Evolutionary conservation across 2,113 vertebrate species (phyloP).

Genomic region (Girardinichthys multiradiatus): DNA sequence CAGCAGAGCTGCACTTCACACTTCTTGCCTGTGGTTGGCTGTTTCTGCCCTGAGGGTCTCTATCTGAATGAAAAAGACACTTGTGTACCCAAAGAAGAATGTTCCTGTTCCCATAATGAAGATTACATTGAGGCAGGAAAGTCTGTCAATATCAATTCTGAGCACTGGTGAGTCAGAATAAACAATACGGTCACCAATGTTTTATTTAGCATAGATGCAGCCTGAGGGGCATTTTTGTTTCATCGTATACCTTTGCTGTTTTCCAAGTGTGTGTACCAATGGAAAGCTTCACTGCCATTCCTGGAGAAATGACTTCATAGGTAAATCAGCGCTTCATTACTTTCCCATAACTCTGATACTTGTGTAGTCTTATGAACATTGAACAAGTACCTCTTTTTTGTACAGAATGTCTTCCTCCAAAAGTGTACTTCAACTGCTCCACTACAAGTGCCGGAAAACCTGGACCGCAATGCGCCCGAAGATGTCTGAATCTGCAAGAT

Average conservation of each 20-base stretch:
- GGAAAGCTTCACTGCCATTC: constrained; percentile 84
- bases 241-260: not conserved
- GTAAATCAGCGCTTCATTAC: constrained; percentile 61
- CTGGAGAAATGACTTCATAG: constrained; percentile 44
- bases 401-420: constrained; percentile 70
- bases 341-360: not conserved
- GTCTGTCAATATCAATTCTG: constrained; percentile 81
- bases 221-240: not conserved
- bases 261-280: constrained; percentile 84
- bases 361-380: not conserved
- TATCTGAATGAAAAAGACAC: constrained; percentile 82
- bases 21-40: constrained; percentile 91
- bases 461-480: constrained; percentile 73
- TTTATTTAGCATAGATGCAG: not conserved
- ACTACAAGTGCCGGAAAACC: constrained; percentile 31
- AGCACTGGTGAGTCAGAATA: constrained; percentile 85
- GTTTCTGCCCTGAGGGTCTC: constrained; percentile 85
- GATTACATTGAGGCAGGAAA: constrained; percentile 82
- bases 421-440: constrained; percentile 79
- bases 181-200: not conserved
- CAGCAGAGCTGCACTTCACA: constrained; percentile 80
- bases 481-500: constrained; percentile 70
- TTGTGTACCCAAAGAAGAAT: constrained; percentile 86
- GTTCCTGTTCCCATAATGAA: constrained; percentile 87
- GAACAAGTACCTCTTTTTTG: constrained; percentile 14